Percentiles rank a stretch among this genome's conserved stretches.
Conservation (phyloP, 2,797 vertebrate genomes). For the Ibycter americanus region DNA sequence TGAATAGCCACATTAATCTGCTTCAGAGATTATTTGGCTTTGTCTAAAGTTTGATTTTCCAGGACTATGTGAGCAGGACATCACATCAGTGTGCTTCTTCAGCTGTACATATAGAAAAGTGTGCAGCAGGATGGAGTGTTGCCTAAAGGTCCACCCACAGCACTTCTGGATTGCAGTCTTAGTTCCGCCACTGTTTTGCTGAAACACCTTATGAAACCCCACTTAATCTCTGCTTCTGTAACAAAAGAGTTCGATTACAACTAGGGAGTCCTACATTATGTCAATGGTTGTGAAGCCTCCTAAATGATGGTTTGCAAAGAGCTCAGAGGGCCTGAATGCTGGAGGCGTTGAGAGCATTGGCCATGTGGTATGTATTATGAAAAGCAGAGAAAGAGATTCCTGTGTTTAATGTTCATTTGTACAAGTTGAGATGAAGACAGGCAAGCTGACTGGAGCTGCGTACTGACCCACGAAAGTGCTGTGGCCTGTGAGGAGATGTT, state of each 20-base stretch:
- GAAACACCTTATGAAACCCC: neutral
- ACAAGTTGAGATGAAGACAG: conserved; percentile 47
- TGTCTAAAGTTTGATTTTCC: neutral
- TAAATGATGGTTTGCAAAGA: neutral
- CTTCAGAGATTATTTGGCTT: neutral
- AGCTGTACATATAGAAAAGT: neutral
- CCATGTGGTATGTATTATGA: conserved; percentile 19
- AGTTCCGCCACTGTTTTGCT: neutral
- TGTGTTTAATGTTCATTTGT: conserved; percentile 16
- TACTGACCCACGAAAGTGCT: neutral
- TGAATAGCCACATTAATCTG: neutral
- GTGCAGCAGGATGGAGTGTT: neutral
- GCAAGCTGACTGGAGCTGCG: neutral
- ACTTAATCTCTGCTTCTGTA: neutral
- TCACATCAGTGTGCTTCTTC: neutral
- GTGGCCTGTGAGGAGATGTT: conserved; percentile 18
- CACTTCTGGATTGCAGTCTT: neutral
- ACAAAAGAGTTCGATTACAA: neutral
- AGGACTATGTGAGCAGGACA: neutral
- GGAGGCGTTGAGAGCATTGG: neutral
- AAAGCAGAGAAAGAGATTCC: conserved; percentile 1
- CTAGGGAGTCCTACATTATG: neutral
- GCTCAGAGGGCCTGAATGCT: neutral
- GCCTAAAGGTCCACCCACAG: neutral
- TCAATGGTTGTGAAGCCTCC: neutral